A percentile compares a stretch with the other conserved stretches of the same genome.
These are phyloP conservation scores for Sipha maydis DNA, from an alignment of 2,888 invertebrate species.

Conservation along the genomic window DNA sequence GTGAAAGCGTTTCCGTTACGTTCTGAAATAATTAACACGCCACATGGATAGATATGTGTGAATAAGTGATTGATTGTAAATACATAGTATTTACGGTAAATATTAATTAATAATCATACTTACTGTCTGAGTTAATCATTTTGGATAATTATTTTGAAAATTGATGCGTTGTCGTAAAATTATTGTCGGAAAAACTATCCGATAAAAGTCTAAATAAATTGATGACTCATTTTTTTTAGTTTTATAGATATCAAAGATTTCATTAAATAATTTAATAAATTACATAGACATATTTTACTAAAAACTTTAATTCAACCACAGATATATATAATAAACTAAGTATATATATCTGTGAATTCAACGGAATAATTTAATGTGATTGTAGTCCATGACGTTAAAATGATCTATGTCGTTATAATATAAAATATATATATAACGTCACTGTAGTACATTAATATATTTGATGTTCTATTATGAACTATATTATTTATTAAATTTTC, in stretches of 20 bases:
- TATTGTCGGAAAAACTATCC: background rate
- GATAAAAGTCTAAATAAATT: background rate
- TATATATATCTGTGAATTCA: too few species aligned
- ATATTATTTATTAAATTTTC: too few species aligned
- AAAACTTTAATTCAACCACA: too few species aligned
- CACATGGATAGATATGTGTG: background rate
- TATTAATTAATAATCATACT: background rate
- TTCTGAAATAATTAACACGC: background rate
- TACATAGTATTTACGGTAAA: background rate
- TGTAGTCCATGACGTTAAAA: too few species aligned
- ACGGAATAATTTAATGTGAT: too few species aligned
- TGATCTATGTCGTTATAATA: too few species aligned
- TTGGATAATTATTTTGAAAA: background rate
- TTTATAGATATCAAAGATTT: background rate
- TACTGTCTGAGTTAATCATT: background rate
- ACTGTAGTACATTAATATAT: background rate
- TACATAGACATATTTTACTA: too few species aligned
- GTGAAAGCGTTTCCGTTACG: slow-evolving; percentile 2
- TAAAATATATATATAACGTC: background rate
- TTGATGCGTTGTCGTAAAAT: background rate
- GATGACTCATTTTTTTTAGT: too few species aligned
- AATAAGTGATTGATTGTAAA: background rate
- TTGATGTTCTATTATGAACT: background rate
- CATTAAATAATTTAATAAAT: too few species aligned
- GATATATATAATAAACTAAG: too few species aligned